Base-by-base conservation (phyloP, 1,140 invertebrate species). In the Berghia stephanieae region DNA sequence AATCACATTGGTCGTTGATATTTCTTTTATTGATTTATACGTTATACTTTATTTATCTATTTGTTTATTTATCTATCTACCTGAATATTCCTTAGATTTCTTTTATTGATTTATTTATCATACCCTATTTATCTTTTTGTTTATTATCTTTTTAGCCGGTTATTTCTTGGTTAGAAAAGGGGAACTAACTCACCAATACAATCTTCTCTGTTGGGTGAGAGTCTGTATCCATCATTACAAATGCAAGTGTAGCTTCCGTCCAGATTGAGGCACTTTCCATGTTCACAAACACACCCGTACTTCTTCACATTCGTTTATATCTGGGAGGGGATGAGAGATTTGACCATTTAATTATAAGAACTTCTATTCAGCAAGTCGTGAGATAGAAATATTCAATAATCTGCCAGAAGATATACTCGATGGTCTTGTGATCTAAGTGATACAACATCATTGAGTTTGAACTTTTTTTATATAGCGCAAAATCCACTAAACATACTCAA, bases 231-330 rank as follows among this genome's bases (percentile, higher is more conserved):
- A 75, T 92, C 91, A 16, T 94, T 94, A 91, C 94, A 98, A 90
- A 94, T 95, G 87, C 97, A 98, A 80, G 93, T 92, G 86, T 93
- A 94, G 80, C 92, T 92, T 16, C 94, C 88, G 3, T 80, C 80
- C 1, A 83, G 66, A 73, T 88, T 88, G 27, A 78, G 49, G 79
- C 88, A 89, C 18, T 83, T 78, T 31, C 88, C 96, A 46, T 89
- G 44, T 89, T 94, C 82, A 94, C 92, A 89, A 95, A 96, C 3
- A 94, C 92, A 85, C 95, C 94, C 77, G 92, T 13, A 93, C 92
- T 3, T 93, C 93, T 10, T 91, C 89, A 87, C 95, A 96, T 88
- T 96, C 95, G 89, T 96, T 94, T 67, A 96, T 88, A 86, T 96
- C 95, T 90, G 81, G 42, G 44, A 80, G 24, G 40, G 44, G 13